These are phyloP conservation scores for Oscarella lobularis DNA, from an alignment of 37 sponge, comb jelly and placozoan genomes.

Conservation along the genomic window DNA sequence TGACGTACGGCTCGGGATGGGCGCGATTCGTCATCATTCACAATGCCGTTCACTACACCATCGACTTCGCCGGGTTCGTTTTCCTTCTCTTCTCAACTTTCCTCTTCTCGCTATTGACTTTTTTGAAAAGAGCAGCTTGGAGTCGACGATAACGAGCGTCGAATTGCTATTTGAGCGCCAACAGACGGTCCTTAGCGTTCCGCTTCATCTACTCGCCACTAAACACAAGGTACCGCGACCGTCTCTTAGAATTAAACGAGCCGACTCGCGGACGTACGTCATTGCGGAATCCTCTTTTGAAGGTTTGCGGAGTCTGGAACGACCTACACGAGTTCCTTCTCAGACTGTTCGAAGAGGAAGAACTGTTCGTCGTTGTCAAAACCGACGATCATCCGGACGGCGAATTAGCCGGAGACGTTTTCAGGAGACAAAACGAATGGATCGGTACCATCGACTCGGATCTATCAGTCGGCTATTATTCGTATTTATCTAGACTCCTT, in stretches of 20 bases:
- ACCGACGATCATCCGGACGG: not conserved
- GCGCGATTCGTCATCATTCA: not conserved
- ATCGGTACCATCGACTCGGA: not conserved
- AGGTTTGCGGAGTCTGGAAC: not conserved
- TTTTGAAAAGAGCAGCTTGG: too few relatives aligned
- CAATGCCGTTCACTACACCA: not conserved
- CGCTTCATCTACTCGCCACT: too few relatives aligned
- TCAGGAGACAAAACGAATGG: not conserved
- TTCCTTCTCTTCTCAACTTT: not conserved
- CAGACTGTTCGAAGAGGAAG: not conserved
- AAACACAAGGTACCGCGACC: too few relatives aligned
- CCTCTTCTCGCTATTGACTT: too few relatives aligned
- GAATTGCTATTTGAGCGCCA: too few relatives aligned
- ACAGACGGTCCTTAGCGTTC: too few relatives aligned
- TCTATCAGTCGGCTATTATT: too few relatives aligned
- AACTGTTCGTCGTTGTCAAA: not conserved
- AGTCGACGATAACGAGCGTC: too few relatives aligned
- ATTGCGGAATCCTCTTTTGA: not conserved
- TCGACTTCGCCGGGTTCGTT: not conserved
- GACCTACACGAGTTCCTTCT: not conserved
- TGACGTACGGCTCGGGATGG: not conserved
- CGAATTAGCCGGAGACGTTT: not conserved
- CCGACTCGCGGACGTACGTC: not conserved
- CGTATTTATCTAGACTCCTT: too few relatives aligned
- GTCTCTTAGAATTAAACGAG: too few relatives aligned